Conservation (phyloP, 2,113 vertebrate genomes). For the Mastomys natalensis region DNA sequence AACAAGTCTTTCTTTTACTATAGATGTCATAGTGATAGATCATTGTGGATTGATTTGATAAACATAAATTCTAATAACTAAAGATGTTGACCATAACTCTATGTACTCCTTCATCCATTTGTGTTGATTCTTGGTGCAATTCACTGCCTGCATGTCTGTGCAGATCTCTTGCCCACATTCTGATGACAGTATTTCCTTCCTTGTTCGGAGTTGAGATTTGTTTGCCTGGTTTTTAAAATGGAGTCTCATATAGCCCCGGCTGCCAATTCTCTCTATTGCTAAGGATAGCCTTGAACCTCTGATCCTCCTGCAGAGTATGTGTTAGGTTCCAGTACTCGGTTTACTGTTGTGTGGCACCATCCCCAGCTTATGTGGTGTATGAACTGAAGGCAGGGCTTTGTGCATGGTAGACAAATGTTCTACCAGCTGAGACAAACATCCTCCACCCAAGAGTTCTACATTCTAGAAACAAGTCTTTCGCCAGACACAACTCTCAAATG, state of each 20-base stretch:
- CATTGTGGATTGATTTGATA: not conserved
- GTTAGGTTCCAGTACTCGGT: too few relatives aligned
- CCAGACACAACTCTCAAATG: not conserved
- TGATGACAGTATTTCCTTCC: not conserved
- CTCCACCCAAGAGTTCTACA: not conserved
- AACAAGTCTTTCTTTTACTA: not conserved
- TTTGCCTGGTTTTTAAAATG: not conserved
- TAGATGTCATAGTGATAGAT: not conserved
- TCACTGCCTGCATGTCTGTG: not conserved
- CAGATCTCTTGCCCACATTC: slow-evolving; percentile 5
- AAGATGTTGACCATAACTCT: not conserved
- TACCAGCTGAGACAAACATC: not conserved
- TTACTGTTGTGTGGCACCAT: not conserved
- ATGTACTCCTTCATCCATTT: not conserved
- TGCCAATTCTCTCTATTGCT: not conserved
- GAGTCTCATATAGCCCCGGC: not conserved
- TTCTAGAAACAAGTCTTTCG: slow-evolving; percentile 9
- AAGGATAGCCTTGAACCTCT: not conserved
- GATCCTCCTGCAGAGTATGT: not conserved
- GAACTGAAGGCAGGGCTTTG: not conserved
- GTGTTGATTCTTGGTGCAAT: not conserved
- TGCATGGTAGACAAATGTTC: too few relatives aligned
- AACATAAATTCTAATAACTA: slow-evolving; percentile 2
- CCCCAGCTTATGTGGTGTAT: not conserved
- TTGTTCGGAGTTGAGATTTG: slow-evolving; percentile 31